These are phyloP conservation scores for Xenopus borealis DNA, from an alignment of 2,113 vertebrate genomes.

Conservation along the genomic window DNA sequence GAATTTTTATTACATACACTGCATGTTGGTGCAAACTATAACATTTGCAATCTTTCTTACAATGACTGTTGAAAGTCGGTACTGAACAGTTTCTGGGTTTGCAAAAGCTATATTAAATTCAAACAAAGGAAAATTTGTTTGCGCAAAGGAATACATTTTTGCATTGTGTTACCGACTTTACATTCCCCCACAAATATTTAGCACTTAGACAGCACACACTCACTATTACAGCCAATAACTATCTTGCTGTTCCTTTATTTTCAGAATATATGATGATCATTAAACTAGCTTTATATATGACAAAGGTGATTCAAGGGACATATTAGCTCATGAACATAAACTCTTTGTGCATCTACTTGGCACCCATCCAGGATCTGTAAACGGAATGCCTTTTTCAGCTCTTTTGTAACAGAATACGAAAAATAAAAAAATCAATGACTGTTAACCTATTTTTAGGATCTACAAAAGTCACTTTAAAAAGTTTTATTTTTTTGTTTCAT, in stretches of 20 bases:
- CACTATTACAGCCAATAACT: no score
- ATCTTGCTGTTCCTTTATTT: slow-evolving; percentile 11
- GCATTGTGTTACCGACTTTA: no score
- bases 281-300: slow-evolving; percentile 30
- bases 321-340: slow-evolving; percentile 33
- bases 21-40: no score
- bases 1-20: no score
- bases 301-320: slow-evolving; percentile 28
- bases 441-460: not conserved
- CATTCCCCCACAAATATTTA: no score
- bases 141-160: no score
- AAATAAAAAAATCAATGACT: slow-evolving; percentile 19
- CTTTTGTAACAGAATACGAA: slow-evolving; percentile 30
- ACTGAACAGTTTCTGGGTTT: no score
- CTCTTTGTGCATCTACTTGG: slow-evolving; percentile 31
- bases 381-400: slow-evolving; percentile 29
- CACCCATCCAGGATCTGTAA: slow-evolving; percentile 7
- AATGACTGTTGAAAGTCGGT: no score
- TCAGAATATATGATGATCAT: slow-evolving; percentile 19
- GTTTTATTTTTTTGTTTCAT: slow-evolving; percentile 9
- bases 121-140: no score
- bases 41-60: no score
- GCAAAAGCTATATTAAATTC: no score
- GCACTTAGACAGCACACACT: no score
- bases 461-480: slow-evolving; percentile 32